Conservation (phyloP, 2,888 invertebrate species). For the Rapana venosa region DNA sequence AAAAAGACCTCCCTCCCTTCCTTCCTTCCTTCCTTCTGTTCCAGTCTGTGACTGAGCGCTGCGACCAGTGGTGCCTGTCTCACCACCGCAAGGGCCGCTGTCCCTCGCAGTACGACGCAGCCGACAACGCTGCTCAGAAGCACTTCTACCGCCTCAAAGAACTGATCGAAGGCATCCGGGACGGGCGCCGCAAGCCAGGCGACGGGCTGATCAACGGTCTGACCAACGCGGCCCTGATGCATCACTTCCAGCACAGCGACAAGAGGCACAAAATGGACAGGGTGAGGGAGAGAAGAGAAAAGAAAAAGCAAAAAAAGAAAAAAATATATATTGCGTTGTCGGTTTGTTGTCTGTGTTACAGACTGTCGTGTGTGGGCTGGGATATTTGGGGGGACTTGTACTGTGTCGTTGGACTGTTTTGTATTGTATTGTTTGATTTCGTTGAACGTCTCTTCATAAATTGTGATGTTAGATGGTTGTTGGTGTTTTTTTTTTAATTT, state of each 20-base stretch:
- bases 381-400: too few species aligned
- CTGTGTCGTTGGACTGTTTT: too few species aligned
- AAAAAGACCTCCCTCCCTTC: background rate
- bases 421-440: too few species aligned
- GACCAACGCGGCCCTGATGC: conserved; percentile 22
- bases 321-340: too few species aligned
- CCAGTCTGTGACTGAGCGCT: conserved; percentile 57
- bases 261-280: conserved; percentile 46
- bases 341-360: too few species aligned
- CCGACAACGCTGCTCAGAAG: conserved; percentile 58
- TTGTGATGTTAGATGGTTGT: too few species aligned
- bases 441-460: too few species aligned
- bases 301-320: too few species aligned
- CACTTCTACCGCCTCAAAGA: conserved; percentile 58
- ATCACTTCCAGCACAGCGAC: conserved; percentile 40
- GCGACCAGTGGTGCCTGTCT: conserved; percentile 66
- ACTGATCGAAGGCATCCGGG: conserved; percentile 58
- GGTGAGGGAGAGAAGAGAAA: conserved; percentile 41
- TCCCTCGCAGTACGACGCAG: conserved; percentile 60
- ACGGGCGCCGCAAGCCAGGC: conserved; percentile 58
- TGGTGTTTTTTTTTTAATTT: too few species aligned
- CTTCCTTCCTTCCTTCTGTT: background rate
- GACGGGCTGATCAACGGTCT: conserved; percentile 55
- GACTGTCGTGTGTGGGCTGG: too few species aligned
- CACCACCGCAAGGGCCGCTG: conserved; percentile 62